Evolutionary conservation across 1,140 invertebrate genomes (phyloP).

Genomic region (Trinorchestia longiramus): DNA sequence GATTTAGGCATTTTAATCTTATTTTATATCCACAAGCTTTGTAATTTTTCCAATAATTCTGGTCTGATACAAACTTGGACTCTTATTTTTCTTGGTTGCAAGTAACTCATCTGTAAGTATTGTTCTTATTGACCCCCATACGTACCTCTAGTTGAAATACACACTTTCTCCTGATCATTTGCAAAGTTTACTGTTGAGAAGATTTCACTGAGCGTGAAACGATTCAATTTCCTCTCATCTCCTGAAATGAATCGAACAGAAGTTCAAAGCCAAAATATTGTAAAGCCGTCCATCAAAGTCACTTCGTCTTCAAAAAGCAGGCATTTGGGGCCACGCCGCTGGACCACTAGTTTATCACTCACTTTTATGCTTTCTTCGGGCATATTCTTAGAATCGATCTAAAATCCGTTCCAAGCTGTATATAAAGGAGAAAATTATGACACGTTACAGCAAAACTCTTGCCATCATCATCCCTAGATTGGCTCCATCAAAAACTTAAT

Average conservation of each 20-base stretch:
- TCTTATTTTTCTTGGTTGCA: not conserved
- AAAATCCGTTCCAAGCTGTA: not conserved
- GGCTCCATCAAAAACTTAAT: conserved; percentile 17
- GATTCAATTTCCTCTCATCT: not conserved
- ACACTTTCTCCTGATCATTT: not conserved
- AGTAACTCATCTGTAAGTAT: not conserved
- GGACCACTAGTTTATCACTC: not conserved
- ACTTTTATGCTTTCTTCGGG: not conserved
- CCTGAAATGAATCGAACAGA: not conserved
- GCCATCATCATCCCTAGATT: not conserved
- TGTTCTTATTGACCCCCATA: not conserved
- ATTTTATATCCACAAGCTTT: not conserved
- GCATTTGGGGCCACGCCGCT: not conserved
- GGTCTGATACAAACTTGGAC: not conserved
- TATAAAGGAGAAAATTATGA: not conserved
- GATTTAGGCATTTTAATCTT: not conserved
- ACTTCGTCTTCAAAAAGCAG: not conserved
- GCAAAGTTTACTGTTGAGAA: not conserved
- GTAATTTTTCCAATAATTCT: not conserved
- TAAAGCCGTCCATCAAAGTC: not conserved
- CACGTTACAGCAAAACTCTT: not conserved
- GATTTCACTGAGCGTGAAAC: not conserved
- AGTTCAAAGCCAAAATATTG: not conserved
- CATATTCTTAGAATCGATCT: conserved; percentile 26
- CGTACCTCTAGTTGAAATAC: too few species aligned